Evolutionary conservation across 2,797 vertebrate species (phyloP), one percentile per base, ranked within the genome.

Genomic region (Megaceryle alcyon): DNA sequence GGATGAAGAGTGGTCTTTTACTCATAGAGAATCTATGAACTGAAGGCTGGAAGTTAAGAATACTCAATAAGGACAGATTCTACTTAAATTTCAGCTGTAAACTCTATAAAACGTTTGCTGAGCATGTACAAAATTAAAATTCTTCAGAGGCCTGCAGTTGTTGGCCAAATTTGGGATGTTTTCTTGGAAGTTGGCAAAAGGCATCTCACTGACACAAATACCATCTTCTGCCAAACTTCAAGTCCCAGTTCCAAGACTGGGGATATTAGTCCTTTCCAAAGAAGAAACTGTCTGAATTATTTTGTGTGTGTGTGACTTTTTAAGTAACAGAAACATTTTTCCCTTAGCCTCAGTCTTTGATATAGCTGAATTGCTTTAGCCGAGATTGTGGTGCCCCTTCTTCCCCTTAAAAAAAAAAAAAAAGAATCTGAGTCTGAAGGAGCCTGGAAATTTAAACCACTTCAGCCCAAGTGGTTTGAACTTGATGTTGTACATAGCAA

Each of bases 131-230:
- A 82, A 96, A 83, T 73, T 69, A 63, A 56, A 78, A 86, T 96
- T 90, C 88, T 96, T 95, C 81, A 95, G 82, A 93, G 94, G 33
- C 56, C 88, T 5, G 0, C 66, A 82, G 21, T 35, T 92, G 41
- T 95, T 97, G 77, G 94, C 95, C 95, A 93, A 93, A 96, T 97
- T 97, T 93, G 93, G 94, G 70, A 90, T 95, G 81, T 96, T 96
- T 96, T 96, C 78, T 76, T 97, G 88, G 82, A 92, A 90, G 77
- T 19, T 95, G 96, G 93, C 90, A 88, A 88, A 95, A 84, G 70
- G 31, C 82, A 6, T 41, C 12, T 75, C 82, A 82, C 73, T 91
- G 77, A 94, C 86, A 94, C 66, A 92, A 94, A 96, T 94, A 84
- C 80, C 39, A 76, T 59, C 35, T 79, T 73, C 92, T 95, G 95